A percentile compares a stretch with the other conserved stretches of the same genome.
Evolutionary conservation across 2,888 invertebrate genomes (phyloP).

Genomic region (Prenolepis imparis): DNA sequence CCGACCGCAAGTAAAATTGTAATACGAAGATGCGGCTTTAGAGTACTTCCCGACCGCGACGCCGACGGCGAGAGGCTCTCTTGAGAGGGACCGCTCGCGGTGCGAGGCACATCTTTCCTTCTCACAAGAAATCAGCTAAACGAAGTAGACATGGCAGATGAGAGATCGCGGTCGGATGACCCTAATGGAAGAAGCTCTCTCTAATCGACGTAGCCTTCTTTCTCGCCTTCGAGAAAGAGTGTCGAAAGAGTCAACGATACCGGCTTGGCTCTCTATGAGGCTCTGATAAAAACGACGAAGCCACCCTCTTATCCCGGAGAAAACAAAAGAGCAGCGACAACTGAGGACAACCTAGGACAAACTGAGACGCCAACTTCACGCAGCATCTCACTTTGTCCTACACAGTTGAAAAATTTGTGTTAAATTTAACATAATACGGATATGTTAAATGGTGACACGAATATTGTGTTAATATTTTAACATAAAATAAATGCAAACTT

Average conservation of each 20-base stretch:
- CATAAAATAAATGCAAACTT: too few relatives aligned
- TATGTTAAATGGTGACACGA: too few relatives aligned
- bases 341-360: too few relatives aligned
- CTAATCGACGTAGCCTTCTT: constrained; percentile 59
- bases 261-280: constrained; percentile 52
- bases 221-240: constrained; percentile 48
- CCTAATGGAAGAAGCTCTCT: constrained; percentile 51
- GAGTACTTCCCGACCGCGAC: constrained; percentile 33
- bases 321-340: constrained; percentile 78
- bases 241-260: constrained; percentile 5
- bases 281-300: constrained; percentile 78
- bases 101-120: constrained; percentile 35
- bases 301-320: constrained; percentile 80
- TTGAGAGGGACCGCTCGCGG: constrained; percentile 24
- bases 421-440: too few relatives aligned
- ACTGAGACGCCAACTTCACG: too few relatives aligned
- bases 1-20: constrained; percentile 33
- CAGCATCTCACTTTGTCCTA: too few relatives aligned
- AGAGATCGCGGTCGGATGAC: constrained; percentile 55
- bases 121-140: constrained; percentile 39
- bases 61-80: constrained; percentile 14
- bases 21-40: constrained; percentile 55
- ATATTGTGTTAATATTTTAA: too few relatives aligned
- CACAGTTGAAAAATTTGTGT: too few relatives aligned
- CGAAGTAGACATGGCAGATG: constrained; percentile 48